Evolutionary conservation across 2,113 vertebrate genomes (phyloP), one percentile per base, ranked within the genome.

Genomic region (Platysternon megacephalum): DNA sequence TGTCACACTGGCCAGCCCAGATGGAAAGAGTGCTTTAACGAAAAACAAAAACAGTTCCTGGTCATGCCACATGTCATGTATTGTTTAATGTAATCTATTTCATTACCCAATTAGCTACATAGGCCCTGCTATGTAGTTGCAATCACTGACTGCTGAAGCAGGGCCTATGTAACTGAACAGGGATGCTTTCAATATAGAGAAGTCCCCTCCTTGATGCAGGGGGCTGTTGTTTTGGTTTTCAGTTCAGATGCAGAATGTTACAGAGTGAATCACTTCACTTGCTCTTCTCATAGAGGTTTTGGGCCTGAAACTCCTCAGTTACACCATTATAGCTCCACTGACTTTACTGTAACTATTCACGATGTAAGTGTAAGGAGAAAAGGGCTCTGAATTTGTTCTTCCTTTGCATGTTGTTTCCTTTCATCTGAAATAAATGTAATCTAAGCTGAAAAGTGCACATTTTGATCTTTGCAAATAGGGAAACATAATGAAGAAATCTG

Each of bases 1-100:
- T 98, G 98, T 99, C 91, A 2, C 99, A 99, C 93, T 99, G 97
- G 94, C 98, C 93, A 5, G 97, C 5, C 99, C 99, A 99, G 95
- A 98, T 99, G 4, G 52, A 29, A 52, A 99, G 91, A 12, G 91
- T 98, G 82, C 99, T 99, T 93, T 93, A 95, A 97, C 92, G 83
- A 93, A 55, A 96, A 93, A 87, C 92, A 17, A 26, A 88, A 79
- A 53, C 8, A 56, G 32, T 46, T 89, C 8, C n/a, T 85, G 2
- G 3, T 95, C 46, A 97, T 11, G 8, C 2, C 42, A 44, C 39
- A 79, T 72, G 55, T 82, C 28, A 1, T 49, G 86, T 44, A 49
- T 61, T 56, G 16, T 19, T 49, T 4, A 24, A 17, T 2, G 4
- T 11, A 86, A 93, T 44, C 19, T 4, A 44, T 42, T 88, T 78